phyloP scores from a whole-genome alignment of 2,113 vertebrate genomes.

The Arvicanthis niloticus region DNA sequence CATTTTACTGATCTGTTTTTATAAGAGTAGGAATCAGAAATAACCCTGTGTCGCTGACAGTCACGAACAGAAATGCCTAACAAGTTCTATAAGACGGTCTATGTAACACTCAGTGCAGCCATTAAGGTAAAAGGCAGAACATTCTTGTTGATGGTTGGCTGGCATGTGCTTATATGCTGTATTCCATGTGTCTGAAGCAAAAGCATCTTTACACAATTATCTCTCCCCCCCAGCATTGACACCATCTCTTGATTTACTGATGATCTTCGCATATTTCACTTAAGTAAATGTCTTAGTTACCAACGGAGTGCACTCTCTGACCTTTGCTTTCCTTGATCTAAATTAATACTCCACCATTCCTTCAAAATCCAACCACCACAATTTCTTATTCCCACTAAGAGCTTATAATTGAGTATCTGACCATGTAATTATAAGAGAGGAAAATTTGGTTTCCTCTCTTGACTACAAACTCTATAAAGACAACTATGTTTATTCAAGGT shows the following conservation, averaged over 20 bases:
- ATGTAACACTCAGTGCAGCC: no score
- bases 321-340: neutral
- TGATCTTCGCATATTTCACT: neutral
- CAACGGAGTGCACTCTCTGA: neutral
- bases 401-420: neutral
- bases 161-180: neutral
- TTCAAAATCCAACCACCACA: neutral
- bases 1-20: neutral
- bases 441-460: slow-evolving; percentile 10
- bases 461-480: neutral
- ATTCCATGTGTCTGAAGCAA: slow-evolving; percentile 19
- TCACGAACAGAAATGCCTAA: neutral
- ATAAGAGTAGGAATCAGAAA: neutral
- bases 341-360: neutral
- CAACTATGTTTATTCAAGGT: neutral
- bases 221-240: neutral
- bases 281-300: neutral
- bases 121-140: neutral
- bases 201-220: neutral
- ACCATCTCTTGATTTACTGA: neutral
- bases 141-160: neutral
- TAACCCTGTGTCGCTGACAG: neutral
- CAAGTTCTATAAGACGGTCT: neutral
- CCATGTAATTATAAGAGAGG: neutral
- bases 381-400: neutral